These are phyloP conservation scores for Pseudochaenichthys georgianus DNA, from an alignment of 2,797 vertebrate genomes.

Conservation along the genomic window DNA sequence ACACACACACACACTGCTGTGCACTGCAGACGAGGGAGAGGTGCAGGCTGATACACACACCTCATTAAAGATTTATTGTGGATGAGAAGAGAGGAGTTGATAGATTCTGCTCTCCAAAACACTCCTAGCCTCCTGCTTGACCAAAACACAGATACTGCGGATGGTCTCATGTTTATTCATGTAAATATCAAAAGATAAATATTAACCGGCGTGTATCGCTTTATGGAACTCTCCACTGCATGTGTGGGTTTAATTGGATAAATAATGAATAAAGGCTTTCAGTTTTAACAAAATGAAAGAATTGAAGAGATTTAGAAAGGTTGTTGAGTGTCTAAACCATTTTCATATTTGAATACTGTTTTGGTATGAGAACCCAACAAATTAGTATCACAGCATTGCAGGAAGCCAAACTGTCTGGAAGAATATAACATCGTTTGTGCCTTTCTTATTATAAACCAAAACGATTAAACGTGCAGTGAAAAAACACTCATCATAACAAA, in stretches of 20 bases:
- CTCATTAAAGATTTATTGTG: slow-evolving; percentile 75
- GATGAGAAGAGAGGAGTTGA: slow-evolving; percentile 59
- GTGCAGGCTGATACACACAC: slow-evolving; percentile 59
- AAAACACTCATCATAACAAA: slow-evolving; percentile 11
- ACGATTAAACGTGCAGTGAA: slow-evolving; percentile 25
- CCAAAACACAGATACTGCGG: slow-evolving; percentile 43
- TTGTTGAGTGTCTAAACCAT: neutral
- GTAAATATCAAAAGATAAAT: slow-evolving; percentile 33
- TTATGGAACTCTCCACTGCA: neutral
- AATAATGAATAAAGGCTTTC: neutral
- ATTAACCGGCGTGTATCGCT: neutral
- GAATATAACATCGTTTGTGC: slow-evolving; percentile 19
- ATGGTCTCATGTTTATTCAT: slow-evolving; percentile 40
- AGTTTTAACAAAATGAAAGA: neutral
- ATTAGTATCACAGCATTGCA: slow-evolving; percentile 10
- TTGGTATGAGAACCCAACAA: slow-evolving; percentile 28
- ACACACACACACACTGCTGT: slow-evolving; percentile 17
- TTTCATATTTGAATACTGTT: slow-evolving; percentile 3
- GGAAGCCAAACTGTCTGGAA: slow-evolving; percentile 29
- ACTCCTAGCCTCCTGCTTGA: slow-evolving; percentile 59
- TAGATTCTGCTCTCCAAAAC: slow-evolving; percentile 68
- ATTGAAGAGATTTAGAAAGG: neutral
- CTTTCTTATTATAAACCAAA: slow-evolving; percentile 40
- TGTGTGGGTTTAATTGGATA: neutral
- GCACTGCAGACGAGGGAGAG: slow-evolving; percentile 51